Evolutionary conservation across 2,888 invertebrate species (phyloP), one percentile per base, ranked within the genome.

Genomic region (Cantharis flavilabris): DNA sequence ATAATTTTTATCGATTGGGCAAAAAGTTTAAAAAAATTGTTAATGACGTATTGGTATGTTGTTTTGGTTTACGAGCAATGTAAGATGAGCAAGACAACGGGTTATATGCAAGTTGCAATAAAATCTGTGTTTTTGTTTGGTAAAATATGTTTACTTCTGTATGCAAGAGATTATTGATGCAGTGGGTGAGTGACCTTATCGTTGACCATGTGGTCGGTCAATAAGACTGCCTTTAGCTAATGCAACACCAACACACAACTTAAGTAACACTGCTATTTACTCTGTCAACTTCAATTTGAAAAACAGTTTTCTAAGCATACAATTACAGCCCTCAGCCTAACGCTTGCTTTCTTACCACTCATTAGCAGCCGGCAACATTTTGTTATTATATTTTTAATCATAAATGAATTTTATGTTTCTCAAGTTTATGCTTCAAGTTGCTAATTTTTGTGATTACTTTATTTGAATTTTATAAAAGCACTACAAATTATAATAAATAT

Each of bases 151-250:
- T 49, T 49, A 49, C 49, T 49, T 49, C 49, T 49, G 49, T 49
- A 49, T 49, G 49, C 49, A 49, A 49, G 49, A 49, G 49, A 49
- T 49, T 49, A 49, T 49, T 49, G 49, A 30, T 75, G 69, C 64
- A 33, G 72, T 70, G 72, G 72, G 75, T 78, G 75, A 72, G n/a
- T 78, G 78, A 75, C 78, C 78, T 71, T 75, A 70, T 73, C 75
- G 75, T 69, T 74, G 30, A 75, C 71, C 72, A 77, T 77, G 77
- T 72, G 74, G 71, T 77, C 72, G 74, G 71, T 77, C 72, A 70
- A 71, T 63, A 62, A 62, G 63, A 76, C 67, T 70, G 78, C 75
- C 75, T 67, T 72, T 28, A 70, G 75, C 65, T 62, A 71, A 70
- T 69, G 49, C 62, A 23, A 20, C 69, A 70, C 71, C 65, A 77